Base-by-base conservation (phyloP, 30 jellyfish, hydroid and myxozoan species). In the Hydra vulgaris region DNA sequence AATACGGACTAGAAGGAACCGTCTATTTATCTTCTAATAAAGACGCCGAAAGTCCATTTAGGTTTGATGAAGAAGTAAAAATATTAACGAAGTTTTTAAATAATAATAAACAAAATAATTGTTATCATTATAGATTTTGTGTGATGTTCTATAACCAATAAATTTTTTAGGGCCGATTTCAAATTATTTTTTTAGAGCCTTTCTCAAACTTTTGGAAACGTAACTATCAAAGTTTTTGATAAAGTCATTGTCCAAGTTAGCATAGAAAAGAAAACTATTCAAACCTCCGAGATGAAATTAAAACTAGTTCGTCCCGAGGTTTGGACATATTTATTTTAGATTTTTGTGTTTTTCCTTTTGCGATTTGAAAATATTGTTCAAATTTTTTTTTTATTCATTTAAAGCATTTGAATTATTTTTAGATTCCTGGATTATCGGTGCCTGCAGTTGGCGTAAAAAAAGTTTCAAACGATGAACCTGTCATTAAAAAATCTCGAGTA, bases 1-100 rank as follows among this genome's bases (percentile, higher is more conserved):
- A 87, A 70, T 92, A 86, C 73, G 98, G 98, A 4, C 78, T 92
- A 18, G 98, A 92, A 76, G 98, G 98, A 22, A 92, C 98, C 15
- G 85, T 92, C 7, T 92, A 76, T 71, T 71, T 92, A 20, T 74
- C 85, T 26, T 70, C 84, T 5, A 23, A 78, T 54, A 87, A 71
- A 69, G 80, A 83, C 54, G 20, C 79, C 16, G 74, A 70, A 8
- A 79, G 89, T 17, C 89, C 86, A 17, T 81, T 74, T 69, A 78
- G 26, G 1, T 92, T 61, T 77, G 91, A 86, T 78, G 94, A 84
- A 21, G 96, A 92, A 87, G 98, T 83, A 19, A 53, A 93, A 21
- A 5, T 23, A 21, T 27, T 26, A 53, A 5, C 5, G 12, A 40
- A 3, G 61, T 40, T 40, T 40, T 40, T 40, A 40, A 40, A 40